Percentiles rank a stretch among this genome's conserved stretches.
Conservation (phyloP, 2,797 vertebrate genomes). For the Numenius phaeopus region DNA sequence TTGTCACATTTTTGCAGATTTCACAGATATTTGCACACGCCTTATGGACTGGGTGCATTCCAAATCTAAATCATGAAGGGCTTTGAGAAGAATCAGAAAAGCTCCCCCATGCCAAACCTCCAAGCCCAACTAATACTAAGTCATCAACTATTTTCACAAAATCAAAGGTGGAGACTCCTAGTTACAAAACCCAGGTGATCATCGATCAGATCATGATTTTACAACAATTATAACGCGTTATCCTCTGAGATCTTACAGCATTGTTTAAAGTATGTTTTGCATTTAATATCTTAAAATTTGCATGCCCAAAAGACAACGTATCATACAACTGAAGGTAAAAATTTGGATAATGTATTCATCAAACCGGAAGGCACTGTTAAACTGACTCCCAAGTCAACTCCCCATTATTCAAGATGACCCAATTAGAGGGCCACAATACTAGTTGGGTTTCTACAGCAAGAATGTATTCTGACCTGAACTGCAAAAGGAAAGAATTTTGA, state of each 20-base stretch:
- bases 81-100: background rate
- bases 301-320: background rate
- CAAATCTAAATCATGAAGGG: background rate
- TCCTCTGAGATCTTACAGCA: background rate
- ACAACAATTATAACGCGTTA: background rate
- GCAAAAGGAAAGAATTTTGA: background rate
- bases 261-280: background rate
- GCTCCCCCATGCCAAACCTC: background rate
- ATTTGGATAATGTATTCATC: background rate
- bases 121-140: background rate
- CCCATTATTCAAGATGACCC: background rate
- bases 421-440: rapidly evolving
- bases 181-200: background rate
- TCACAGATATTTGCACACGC: background rate
- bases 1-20: background rate
- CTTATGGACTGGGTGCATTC: rapidly evolving
- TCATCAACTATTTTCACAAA: background rate
- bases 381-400: background rate
- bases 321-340: background rate
- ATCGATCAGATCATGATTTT: background rate
- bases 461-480: background rate
- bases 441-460: background rate
- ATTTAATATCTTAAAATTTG: background rate
- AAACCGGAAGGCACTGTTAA: background rate
- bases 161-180: background rate